Conservation (phyloP, 2,888 invertebrate genomes). For the Drosophila limbata region DNA sequence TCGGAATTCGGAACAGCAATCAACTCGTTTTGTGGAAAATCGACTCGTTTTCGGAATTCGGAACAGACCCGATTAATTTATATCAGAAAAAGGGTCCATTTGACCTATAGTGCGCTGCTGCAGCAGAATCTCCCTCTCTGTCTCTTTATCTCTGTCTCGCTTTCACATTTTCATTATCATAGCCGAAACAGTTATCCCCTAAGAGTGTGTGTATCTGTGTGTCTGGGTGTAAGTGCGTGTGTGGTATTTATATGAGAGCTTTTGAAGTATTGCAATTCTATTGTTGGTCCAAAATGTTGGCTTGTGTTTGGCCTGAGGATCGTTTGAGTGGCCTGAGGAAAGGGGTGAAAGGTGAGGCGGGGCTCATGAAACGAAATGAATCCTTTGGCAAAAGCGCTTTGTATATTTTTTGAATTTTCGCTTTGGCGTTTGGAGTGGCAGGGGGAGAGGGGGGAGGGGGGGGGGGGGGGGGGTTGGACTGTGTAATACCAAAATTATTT, state of each 20-base stretch:
- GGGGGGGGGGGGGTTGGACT: too few species aligned
- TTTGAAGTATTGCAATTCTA: conserved; percentile 58
- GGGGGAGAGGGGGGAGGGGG: background rate
- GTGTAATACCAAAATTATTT: conserved; percentile 55
- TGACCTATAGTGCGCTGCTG: too few species aligned
- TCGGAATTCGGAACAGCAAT: too few species aligned
- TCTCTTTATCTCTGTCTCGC: background rate
- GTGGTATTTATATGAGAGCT: conserved; percentile 56
- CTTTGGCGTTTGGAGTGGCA: conserved; percentile 2
- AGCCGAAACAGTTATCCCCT: background rate
- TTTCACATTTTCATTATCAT: background rate
- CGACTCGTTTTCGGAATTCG: too few species aligned
- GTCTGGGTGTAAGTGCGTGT: conserved; percentile 25
- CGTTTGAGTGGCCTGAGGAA: background rate
- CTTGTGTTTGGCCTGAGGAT: conserved; percentile 7
- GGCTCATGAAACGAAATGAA: conserved; percentile 30
- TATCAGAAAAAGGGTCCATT: too few species aligned
- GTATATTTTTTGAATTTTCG: conserved; percentile 47
- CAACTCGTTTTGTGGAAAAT: too few species aligned
- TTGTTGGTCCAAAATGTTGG: conserved; percentile 36
- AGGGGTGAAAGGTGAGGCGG: background rate
- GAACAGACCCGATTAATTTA: too few species aligned
- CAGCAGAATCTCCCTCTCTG: background rate
- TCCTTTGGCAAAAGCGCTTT: conserved; percentile 50
- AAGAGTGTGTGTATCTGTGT: background rate